These are phyloP conservation scores for Dolichotis patagonum DNA, from an alignment of 2,113 vertebrate species.

Conservation along the genomic window DNA sequence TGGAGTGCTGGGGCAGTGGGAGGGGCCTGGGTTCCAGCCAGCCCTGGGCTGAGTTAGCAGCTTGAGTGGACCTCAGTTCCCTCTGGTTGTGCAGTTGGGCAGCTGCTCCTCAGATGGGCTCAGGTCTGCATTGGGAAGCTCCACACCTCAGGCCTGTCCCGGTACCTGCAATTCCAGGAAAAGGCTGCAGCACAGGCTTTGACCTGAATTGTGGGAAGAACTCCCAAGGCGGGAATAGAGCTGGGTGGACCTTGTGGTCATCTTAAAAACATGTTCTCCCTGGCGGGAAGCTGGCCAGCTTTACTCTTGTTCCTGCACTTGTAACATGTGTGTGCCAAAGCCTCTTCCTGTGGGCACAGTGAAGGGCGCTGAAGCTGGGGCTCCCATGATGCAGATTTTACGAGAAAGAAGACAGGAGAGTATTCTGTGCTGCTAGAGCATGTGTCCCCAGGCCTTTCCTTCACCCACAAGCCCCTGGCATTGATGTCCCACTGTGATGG, in stretches of 20 bases:
- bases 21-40: background rate
- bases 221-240: background rate
- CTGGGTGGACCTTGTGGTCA: background rate
- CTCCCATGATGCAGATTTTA: background rate
- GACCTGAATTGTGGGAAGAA: slow-evolving; percentile 32
- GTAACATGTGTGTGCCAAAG: background rate
- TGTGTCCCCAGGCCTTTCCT: background rate
- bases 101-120: background rate
- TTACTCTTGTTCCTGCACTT: background rate
- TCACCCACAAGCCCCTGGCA: background rate
- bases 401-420: background rate
- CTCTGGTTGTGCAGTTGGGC: background rate
- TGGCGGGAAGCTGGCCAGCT: background rate
- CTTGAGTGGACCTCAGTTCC: background rate
- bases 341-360: background rate
- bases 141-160: background rate
- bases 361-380: background rate
- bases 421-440: background rate
- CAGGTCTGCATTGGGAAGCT: background rate
- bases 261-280: background rate
- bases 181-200: background rate
- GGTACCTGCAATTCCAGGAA: background rate
- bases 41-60: background rate
- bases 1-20: background rate
- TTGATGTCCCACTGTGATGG: too few relatives aligned